Conservation (phyloP, 2,888 invertebrate genomes). For the Stenichneumon culpator region DNA sequence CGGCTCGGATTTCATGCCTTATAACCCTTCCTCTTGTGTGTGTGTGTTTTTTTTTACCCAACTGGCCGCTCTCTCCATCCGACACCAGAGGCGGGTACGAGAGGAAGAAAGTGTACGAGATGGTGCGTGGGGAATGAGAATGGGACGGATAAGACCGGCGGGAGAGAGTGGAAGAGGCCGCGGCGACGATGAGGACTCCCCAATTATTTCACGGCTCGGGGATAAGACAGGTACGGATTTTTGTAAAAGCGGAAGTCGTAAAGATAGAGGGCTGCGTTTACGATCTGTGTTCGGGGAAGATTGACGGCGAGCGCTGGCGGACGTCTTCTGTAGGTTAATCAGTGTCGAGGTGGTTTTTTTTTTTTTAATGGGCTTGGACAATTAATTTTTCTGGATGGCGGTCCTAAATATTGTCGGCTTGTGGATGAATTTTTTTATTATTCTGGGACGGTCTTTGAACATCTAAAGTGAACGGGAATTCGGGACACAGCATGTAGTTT, state of each 20-base stretch:
- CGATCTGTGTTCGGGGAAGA: not conserved
- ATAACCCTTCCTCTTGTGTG: constrained; percentile 24
- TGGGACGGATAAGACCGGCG: constrained; percentile 20
- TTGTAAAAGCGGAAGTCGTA: constrained; percentile 37
- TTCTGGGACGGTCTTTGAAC: not conserved
- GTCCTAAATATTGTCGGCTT: not conserved
- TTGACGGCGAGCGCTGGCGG: constrained; percentile 22
- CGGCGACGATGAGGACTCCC: constrained; percentile 21
- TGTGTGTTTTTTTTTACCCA: constrained; percentile 22
- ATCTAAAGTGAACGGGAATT: no score
- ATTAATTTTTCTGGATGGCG: not conserved
- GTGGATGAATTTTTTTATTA: not conserved
- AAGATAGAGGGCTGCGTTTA: constrained; percentile 33
- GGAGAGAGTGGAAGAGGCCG: constrained; percentile 32
- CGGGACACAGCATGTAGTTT: not conserved
- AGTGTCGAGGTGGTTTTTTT: not conserved
- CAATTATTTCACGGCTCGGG: constrained; percentile 25
- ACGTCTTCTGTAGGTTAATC: not conserved
- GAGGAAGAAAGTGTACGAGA: constrained; percentile 9
- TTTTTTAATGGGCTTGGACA: not conserved
- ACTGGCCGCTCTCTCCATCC: constrained; percentile 30
- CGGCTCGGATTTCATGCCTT: constrained; percentile 51
- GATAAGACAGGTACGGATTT: constrained; percentile 31
- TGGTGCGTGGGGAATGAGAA: constrained; percentile 5
- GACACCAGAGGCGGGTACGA: constrained; percentile 35